Base-by-base conservation (phyloP, 2,113 vertebrate genomes). In the Semnornis frantzii region DNA sequence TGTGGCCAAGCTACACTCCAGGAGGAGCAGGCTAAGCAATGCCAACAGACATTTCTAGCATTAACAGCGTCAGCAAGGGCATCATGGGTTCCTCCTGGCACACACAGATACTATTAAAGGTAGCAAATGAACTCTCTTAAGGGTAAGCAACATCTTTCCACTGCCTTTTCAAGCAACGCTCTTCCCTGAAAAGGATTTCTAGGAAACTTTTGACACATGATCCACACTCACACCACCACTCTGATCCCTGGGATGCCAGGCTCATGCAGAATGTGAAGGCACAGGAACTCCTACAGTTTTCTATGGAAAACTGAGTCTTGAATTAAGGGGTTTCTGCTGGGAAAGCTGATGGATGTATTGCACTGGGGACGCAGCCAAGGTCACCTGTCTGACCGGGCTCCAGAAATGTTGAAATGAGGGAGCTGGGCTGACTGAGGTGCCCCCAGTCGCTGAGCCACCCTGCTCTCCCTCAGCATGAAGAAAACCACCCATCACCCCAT, bases 121-220 rank as follows among this genome's bases (percentile, higher is more conserved):
- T 24, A 85, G 84, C 28, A 79, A 85, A 75, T 28, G 46, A 93
- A 80, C 57, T 39, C 33, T 71, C 44, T 71, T 52, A 54, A 75
- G 57, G 80, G 65, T 3, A 0, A 87, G 31, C n/a, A 77, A 89
- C 82, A 92, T 82, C 76, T 63, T 81, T 52, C 66, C 33, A n/a
- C 39, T 0, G 12, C 70, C 77, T 89, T 84, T 78, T 68, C 59
- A 80, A 93, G 79, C 54, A 46, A 72, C 1, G 1, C 46, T 50
- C 63, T 86, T 85, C 77, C 48, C 73, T 4, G 57, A 92, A 92
- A 34, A 92, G 34, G 44, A 82, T 82, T 90, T 94, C 91, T 94
- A 93, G 75, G 93, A 88, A 95, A 82, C 70, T 85, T 75, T 9
- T 46, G 87, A 74, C 57, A 90, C 33, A 34, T 0, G 19, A 90